Evolutionary conservation across 2,113 vertebrate genomes (phyloP).

Genomic region (Felis catus): DNA sequence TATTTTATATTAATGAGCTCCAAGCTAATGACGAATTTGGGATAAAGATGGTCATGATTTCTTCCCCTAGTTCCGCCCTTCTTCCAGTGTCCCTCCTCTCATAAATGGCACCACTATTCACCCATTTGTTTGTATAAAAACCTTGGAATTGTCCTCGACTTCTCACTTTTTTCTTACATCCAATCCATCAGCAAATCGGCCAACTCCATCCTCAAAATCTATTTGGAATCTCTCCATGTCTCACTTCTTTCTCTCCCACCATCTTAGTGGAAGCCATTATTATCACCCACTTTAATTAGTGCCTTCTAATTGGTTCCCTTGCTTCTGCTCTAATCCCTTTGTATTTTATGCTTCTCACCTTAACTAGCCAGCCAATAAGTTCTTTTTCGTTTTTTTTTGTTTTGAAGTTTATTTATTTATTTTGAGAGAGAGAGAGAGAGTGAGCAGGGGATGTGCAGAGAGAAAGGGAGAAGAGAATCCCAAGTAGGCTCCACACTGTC

Average conservation of each 20-base stretch:
- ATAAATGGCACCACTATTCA: background rate
- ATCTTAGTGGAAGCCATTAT: background rate
- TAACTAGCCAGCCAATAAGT: background rate
- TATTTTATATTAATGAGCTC: background rate
- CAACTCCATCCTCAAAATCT: background rate
- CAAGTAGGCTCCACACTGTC: no score
- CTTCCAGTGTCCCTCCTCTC: background rate
- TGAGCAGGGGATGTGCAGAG: no score
- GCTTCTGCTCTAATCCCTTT: background rate
- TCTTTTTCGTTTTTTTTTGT: background rate
- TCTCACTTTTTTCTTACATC: background rate
- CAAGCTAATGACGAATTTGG: background rate
- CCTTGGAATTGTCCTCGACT: background rate
- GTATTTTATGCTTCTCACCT: background rate
- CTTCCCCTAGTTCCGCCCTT: background rate
- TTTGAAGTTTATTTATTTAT: no score
- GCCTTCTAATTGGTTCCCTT: background rate
- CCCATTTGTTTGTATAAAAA: background rate
- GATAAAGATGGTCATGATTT: background rate
- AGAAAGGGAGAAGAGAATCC: no score
- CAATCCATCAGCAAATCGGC: background rate
- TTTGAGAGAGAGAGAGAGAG: no score
- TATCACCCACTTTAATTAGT: background rate
- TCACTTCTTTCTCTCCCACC: background rate
- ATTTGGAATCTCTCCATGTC: background rate